Percentiles rank a stretch among this genome's conserved stretches.
phyloP scores from a whole-genome alignment of 2,113 vertebrate genomes.

The Saccopteryx bilineata region DNA sequence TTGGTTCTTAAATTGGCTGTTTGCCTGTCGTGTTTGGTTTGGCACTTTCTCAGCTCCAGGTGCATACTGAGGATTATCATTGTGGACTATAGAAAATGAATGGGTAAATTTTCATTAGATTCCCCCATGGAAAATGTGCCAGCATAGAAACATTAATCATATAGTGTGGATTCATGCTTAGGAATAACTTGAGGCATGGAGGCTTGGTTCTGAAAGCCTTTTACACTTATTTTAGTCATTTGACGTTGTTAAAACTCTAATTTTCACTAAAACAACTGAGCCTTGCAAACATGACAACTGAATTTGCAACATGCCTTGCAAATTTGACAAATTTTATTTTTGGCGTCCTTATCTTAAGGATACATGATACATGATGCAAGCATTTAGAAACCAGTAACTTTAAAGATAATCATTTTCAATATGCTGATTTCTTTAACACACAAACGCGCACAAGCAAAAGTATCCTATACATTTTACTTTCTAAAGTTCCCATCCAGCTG shows the following conservation, averaged over 20 bases:
- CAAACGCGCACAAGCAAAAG: neutral
- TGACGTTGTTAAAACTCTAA: constrained; percentile 36
- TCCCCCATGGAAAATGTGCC: constrained; percentile 12
- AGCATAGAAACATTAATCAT: constrained; percentile 1
- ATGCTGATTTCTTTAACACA: constrained; percentile 48
- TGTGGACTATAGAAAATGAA: constrained; percentile 54
- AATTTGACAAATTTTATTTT: constrained; percentile 61
- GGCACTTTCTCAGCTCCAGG: constrained; percentile 3
- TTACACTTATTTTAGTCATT: constrained; percentile 48
- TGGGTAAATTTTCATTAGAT: constrained; percentile 1
- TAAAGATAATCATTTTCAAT: constrained; percentile 44
- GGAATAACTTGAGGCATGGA: neutral
- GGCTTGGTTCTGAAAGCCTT: constrained; percentile 37
- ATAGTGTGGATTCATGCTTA: neutral
- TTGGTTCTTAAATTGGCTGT: constrained; percentile 12
- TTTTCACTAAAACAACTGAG: constrained; percentile 43
- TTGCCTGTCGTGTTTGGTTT: constrained; percentile 49
- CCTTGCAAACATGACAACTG: too few species aligned
- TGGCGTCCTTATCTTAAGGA: constrained; percentile 38
- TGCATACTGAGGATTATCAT: constrained; percentile 5
- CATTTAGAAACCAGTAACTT: constrained; percentile 58
- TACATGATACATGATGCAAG: neutral
- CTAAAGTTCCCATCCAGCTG: constrained; percentile 1
- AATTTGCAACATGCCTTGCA: constrained; percentile 43
- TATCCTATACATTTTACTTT: constrained; percentile 45